A percentile compares a stretch with the other conserved stretches of the same genome.
These are phyloP conservation scores for Macrochelys suwanniensis DNA, from an alignment of 2,797 vertebrate genomes.

Conservation along the genomic window DNA sequence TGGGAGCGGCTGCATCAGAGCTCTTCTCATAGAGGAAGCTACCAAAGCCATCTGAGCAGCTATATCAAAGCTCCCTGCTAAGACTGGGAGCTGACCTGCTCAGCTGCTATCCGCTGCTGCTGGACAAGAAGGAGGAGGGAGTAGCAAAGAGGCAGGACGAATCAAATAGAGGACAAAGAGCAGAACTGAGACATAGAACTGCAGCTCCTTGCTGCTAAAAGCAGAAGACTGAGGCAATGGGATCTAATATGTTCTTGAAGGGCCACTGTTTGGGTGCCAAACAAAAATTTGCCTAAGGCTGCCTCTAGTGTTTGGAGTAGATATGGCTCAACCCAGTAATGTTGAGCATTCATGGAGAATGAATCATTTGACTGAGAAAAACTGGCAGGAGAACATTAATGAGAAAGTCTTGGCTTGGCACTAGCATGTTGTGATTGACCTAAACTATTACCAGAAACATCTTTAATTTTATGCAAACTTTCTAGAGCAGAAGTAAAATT, in stretches of 20 bases:
- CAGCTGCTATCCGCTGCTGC: no score
- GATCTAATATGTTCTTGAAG: background rate
- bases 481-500: background rate
- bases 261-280: background rate
- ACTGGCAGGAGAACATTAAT: background rate
- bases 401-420: background rate
- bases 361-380: slow-evolving; percentile 4
- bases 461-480: fast-evolving
- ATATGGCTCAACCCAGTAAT: background rate
- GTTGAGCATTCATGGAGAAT: background rate
- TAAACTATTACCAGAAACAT: background rate
- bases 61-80: no score
- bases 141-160: background rate
- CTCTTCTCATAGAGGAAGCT: no score
- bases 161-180: background rate
- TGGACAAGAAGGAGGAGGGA: background rate
- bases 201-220: background rate
- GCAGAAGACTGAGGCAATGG: background rate
- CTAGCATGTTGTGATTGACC: background rate
- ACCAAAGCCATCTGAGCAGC: no score
- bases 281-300: background rate
- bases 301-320: background rate
- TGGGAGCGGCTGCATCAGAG: no score
- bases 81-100: no score
- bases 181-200: background rate